These are phyloP conservation scores for Mugil cephalus DNA, from an alignment of 2,113 vertebrate species.

Conservation along the genomic window DNA sequence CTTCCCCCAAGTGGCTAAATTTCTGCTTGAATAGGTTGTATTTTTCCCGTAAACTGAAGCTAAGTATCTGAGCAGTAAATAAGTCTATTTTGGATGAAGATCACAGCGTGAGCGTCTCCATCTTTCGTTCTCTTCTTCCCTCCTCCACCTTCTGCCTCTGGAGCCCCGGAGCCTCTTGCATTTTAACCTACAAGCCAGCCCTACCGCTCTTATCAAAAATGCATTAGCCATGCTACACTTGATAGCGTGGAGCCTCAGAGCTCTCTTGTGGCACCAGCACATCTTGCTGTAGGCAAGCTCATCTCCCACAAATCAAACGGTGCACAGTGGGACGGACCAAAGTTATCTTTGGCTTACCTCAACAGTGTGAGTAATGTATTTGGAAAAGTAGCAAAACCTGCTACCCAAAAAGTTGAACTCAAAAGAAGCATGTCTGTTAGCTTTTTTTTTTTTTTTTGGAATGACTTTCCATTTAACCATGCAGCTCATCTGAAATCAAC, in stretches of 20 bases:
- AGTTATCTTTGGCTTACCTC: constrained; percentile 36
- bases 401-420: neutral
- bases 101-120: constrained; percentile 20
- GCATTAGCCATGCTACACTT: constrained; percentile 76
- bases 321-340: constrained; percentile 35
- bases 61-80: constrained; percentile 12
- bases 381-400: constrained; percentile 12
- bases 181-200: constrained; percentile 66
- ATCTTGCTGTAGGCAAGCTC: constrained; percentile 61
- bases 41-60: neutral
- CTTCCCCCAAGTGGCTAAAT: neutral
- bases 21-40: neutral
- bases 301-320: constrained; percentile 55
- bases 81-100: constrained; percentile 35
- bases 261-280: constrained; percentile 54
- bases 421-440: neutral
- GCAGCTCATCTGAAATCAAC: neutral
- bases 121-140: neutral
- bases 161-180: constrained; percentile 53
- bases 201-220: constrained; percentile 78
- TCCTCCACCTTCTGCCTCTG: constrained; percentile 19
- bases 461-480: neutral
- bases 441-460: too few relatives aligned
- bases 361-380: neutral
- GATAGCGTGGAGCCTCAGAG: constrained; percentile 62